Conservation (phyloP, 2,113 vertebrate species). For the Podilymbus podiceps region DNA sequence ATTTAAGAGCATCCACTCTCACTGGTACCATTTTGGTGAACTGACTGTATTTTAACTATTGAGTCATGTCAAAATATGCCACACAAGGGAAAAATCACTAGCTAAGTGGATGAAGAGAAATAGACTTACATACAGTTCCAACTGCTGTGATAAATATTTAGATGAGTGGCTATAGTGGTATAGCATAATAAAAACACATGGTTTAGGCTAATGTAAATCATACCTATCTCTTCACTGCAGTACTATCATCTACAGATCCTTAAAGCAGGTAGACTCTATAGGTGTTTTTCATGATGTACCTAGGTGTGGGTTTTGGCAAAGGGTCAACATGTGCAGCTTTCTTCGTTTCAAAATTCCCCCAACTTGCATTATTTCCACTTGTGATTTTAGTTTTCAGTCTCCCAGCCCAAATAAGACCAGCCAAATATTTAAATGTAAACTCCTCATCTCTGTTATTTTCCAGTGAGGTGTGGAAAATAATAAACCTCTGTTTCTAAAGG, state of each 20-base stretch:
- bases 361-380: conserved; percentile 35
- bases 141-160: conserved; percentile 7
- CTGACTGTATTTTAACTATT: not conserved
- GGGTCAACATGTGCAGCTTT: not conserved
- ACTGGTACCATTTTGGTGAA: not conserved
- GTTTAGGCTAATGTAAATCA: not conserved
- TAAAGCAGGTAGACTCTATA: not conserved
- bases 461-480: conserved; percentile 61
- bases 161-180: not conserved
- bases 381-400: conserved; percentile 6
- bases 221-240: not conserved
- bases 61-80: not conserved
- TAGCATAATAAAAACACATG: not conserved
- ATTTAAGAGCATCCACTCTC: not conserved
- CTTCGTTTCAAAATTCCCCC: not conserved
- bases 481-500: conserved; percentile 50
- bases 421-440: conserved; percentile 7
- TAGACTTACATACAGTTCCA: not conserved
- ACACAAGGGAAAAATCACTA: not conserved
- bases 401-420: conserved; percentile 8
- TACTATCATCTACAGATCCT: not conserved
- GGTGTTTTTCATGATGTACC: not conserved
- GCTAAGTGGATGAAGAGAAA: not conserved
- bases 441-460: conserved; percentile 52
- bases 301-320: not conserved